A percentile compares a stretch with the other conserved stretches of the same genome.
Conservation (phyloP, 2,797 vertebrate species). For the Chrosomus eos region DNA sequence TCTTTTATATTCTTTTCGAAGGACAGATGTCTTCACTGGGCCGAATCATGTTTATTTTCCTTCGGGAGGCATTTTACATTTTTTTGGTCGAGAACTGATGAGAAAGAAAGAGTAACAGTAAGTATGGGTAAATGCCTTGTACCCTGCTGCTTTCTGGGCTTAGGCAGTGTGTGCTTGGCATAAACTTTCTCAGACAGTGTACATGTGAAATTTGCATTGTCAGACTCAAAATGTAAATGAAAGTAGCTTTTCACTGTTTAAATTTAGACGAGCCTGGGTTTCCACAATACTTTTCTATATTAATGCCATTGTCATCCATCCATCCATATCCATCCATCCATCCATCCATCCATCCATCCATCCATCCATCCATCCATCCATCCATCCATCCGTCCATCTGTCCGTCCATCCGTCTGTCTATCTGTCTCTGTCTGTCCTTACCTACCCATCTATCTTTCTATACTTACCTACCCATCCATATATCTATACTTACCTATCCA, state of each 20-base stretch:
- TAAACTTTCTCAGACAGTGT: constrained; percentile 16
- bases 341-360: neutral
- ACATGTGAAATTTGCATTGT: constrained; percentile 20
- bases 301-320: neutral
- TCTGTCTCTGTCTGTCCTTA: too few species aligned
- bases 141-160: constrained; percentile 49
- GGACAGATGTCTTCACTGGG: constrained; percentile 84
- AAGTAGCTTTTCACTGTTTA: neutral
- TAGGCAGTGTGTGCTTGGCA: constrained; percentile 19
- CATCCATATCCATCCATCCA: neutral
- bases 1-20: constrained; percentile 69
- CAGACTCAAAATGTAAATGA: neutral
- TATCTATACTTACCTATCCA: too few species aligned
- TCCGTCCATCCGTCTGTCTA: too few species aligned
- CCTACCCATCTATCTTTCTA: too few species aligned
- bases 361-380: too few species aligned
- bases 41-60: constrained; percentile 82
- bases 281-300: neutral
- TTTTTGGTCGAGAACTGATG: constrained; percentile 62
- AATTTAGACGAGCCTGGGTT: neutral
- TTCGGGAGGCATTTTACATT: constrained; percentile 77
- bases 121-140: constrained; percentile 44
- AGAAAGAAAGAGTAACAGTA: constrained; percentile 47
- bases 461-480: too few species aligned
- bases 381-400: too few species aligned